phyloP scores from a whole-genome alignment of 2,797 vertebrate genomes.

The Hipposideros larvatus region DNA sequence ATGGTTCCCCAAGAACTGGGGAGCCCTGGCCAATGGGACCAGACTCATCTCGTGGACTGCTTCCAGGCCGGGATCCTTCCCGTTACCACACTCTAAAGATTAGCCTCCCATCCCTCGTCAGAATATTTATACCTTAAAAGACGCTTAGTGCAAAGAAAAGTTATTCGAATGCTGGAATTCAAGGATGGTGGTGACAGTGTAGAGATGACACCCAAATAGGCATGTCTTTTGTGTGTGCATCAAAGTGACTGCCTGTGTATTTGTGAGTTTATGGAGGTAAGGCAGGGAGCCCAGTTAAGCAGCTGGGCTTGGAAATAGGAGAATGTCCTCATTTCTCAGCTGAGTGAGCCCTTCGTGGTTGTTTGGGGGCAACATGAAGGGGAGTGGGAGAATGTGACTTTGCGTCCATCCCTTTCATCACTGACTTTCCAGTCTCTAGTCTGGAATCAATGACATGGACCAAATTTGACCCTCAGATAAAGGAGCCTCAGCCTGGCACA shows the following conservation, averaged over 20 bases:
- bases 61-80: background rate
- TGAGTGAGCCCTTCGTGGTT: background rate
- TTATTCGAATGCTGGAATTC: background rate
- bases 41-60: background rate
- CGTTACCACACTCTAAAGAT: background rate
- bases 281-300: background rate
- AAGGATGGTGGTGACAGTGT: background rate
- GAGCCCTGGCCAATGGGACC: background rate
- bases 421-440: background rate
- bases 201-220: background rate
- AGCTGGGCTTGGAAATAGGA: background rate
- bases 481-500: background rate
- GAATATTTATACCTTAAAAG: background rate
- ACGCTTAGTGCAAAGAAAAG: background rate
- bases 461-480: background rate
- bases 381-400: background rate
- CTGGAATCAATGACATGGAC: background rate
- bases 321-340: background rate
- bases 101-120: background rate
- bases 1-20: background rate
- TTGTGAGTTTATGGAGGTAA: background rate
- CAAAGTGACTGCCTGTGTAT: background rate
- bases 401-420: background rate
- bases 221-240: background rate
- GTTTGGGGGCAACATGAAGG: background rate